Conservation (phyloP, 2,797 vertebrate species). For the Benthosema pterotum region DNA sequence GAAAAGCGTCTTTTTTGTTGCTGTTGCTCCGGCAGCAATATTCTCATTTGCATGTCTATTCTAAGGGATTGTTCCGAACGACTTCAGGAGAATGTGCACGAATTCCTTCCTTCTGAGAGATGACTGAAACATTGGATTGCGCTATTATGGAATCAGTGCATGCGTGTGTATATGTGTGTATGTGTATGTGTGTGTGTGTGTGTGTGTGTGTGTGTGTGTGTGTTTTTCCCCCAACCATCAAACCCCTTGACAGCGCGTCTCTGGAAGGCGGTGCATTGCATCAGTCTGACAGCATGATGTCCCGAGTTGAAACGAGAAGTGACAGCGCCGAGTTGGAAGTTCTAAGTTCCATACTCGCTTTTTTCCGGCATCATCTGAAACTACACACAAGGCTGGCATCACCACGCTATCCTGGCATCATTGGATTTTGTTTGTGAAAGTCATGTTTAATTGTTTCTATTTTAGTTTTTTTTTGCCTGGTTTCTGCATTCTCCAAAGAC, state of each 20-base stretch:
- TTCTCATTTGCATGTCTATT: slow-evolving; percentile 10
- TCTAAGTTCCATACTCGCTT: slow-evolving; percentile 43
- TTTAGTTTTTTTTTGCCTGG: slow-evolving; percentile 36
- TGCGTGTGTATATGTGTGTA: slow-evolving; percentile 9
- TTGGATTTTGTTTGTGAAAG: background rate
- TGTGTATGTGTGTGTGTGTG: slow-evolving; percentile 11
- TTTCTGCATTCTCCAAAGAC: slow-evolving; percentile 26
- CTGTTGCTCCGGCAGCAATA: background rate
- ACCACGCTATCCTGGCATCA: background rate
- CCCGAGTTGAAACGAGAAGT: slow-evolving; percentile 48
- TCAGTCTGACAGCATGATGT: slow-evolving; percentile 65
- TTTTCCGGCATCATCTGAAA: slow-evolving; percentile 18
- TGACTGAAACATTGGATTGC: slow-evolving; percentile 30
- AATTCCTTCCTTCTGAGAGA: slow-evolving; percentile 32
- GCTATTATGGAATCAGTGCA: slow-evolving; percentile 38
- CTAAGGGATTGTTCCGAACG: slow-evolving; percentile 19
- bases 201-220: slow-evolving; percentile 4
- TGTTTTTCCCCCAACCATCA: slow-evolving; percentile 49
- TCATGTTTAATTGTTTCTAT: slow-evolving; percentile 1
- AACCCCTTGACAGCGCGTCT: slow-evolving; percentile 64
- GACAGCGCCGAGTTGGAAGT: slow-evolving; percentile 29
- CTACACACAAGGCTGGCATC: slow-evolving; percentile 34
- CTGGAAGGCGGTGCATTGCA: slow-evolving; percentile 54
- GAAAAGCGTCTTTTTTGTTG: slow-evolving; percentile 3
- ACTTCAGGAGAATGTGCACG: slow-evolving; percentile 10